Conservation (phyloP, 92 coral and sea anemone species). For the Epizoanthus stellaris region DNA sequence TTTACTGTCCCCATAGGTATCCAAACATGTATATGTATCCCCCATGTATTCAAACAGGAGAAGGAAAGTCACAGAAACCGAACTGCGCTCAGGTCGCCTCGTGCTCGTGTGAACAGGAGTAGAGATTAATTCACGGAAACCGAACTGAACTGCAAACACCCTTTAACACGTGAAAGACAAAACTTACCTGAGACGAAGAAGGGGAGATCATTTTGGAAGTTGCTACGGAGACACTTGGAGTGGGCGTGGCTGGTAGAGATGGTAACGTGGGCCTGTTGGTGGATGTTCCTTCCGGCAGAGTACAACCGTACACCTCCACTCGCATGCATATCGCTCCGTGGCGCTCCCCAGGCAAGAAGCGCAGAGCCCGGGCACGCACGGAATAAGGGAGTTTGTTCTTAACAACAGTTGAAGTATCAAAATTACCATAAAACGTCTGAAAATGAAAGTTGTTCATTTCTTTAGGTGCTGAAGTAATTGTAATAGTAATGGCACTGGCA, state of each 20-base stretch:
- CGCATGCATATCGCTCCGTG: constrained; percentile 15
- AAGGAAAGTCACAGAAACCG: no score
- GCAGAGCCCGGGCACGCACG: constrained; percentile 9
- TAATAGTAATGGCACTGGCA: no score
- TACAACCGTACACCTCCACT: constrained; percentile 42
- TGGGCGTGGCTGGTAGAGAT: not conserved
- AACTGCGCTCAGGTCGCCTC: no score
- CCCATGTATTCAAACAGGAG: no score
- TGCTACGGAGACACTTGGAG: not conserved
- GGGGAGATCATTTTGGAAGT: not conserved
- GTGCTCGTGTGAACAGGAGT: no score
- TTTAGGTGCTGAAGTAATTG: no score
- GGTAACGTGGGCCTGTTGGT: constrained; percentile 19
- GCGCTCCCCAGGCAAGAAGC: constrained; percentile 7
- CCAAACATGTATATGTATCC: no score
- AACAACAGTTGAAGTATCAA: not conserved
- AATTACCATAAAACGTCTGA: constrained; percentile 11
- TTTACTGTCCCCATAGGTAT: no score
- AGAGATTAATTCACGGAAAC: no score
- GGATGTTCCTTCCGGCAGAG: constrained; percentile 23
- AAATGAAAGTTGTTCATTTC: not conserved
- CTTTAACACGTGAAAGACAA: not conserved
- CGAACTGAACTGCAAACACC: no score
- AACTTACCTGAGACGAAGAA: not conserved
- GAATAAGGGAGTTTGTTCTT: constrained; percentile 9